These are phyloP conservation scores for Castor canadensis DNA, from an alignment of 2,113 vertebrate species.

Conservation along the genomic window DNA sequence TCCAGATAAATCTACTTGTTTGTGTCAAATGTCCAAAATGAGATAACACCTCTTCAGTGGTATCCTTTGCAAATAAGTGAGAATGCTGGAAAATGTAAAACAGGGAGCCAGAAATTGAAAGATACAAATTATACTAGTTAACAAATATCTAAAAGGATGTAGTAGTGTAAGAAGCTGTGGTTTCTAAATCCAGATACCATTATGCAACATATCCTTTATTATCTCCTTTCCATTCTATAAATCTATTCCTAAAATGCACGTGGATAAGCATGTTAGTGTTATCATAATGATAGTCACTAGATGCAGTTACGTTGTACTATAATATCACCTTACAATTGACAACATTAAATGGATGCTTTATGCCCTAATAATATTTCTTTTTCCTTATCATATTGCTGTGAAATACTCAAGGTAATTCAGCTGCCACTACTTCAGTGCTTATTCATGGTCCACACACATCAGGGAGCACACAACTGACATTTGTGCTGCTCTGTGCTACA, in stretches of 20 bases:
- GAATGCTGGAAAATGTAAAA: not conserved
- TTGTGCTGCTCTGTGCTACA: not conserved
- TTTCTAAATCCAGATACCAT: not conserved
- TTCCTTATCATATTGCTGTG: not conserved
- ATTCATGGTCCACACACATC: not conserved
- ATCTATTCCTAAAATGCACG: not conserved
- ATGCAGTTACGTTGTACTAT: constrained; percentile 1
- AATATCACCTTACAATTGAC: not conserved
- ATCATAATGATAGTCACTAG: not conserved
- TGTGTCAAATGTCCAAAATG: not conserved
- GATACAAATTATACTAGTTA: not conserved
- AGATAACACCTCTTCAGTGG: not conserved
- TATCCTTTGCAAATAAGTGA: constrained; percentile 8
- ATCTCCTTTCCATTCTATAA: not conserved
- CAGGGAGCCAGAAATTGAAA: not conserved
- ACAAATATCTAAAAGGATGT: not conserved
- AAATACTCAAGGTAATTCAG: not conserved
- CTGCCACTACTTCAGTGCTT: not conserved
- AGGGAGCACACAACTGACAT: not conserved
- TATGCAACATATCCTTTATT: not conserved
- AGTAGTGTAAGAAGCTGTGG: not conserved
- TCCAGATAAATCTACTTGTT: not conserved
- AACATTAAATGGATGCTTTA: not conserved
- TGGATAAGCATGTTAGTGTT: not conserved
- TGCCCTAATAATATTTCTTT: not conserved